Evolutionary conservation across 2,797 vertebrate genomes (phyloP), one percentile per base, ranked within the genome.

Genomic region (Xenopus petersii): DNA sequence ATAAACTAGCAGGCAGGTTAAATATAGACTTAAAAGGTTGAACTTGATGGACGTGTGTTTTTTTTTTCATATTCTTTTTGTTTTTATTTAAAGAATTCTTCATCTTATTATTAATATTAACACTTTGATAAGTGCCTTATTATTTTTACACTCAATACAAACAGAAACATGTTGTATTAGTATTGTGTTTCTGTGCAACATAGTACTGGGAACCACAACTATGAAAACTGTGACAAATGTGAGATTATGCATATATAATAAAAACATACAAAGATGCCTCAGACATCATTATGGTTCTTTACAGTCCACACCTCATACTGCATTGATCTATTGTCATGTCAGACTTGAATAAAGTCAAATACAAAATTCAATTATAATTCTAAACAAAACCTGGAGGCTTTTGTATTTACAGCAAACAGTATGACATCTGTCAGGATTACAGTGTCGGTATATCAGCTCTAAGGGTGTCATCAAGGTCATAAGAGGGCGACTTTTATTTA

Each of bases 361-460:
- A 63, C 61, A 63, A 30, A 36, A 63, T 36, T 63, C 10, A 63
- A 63, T 33, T 36, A 63, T 67, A 15, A 48, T 59, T 47, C 42
- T 51, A 16, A 58, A 60, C 26, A 16, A 21, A 42, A 12, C 47
- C 73, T 33, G 13, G 47, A 56, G 48, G 54, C 55, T 21, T 56
- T 64, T 64, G 60, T 54, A 24, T 70, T 30, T 55, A 64, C n/a
- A 15, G 10, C 6, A 47, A 21, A 12, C 17, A 60, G 49, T 49
- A 42, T 76, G 63, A 61, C 74, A 76, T 76, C 62, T 2, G 61
- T 76, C 74, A 76, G 68, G 62, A 64, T 60, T 62, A 76, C 55
- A 36, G 24, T 61, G 68, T 65, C 68, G 42, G 62, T 49, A 55
- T 59, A 76, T 71, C 17, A 12, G 11, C 51, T 21, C 51, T 16